Conservation (phyloP, 2,113 vertebrate species). For the Saguinus midas region DNA sequence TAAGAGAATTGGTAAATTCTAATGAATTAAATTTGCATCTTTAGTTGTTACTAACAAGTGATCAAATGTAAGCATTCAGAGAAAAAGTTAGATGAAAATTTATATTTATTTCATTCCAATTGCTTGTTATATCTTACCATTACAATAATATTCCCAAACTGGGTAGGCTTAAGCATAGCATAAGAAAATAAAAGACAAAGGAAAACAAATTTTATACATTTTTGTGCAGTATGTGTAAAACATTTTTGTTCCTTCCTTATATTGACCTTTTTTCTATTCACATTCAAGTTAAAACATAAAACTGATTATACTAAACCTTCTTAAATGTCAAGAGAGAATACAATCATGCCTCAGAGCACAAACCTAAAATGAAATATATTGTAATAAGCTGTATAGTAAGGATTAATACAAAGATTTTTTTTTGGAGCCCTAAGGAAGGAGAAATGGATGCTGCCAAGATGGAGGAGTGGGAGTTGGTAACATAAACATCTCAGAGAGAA, state of each 20-base stretch:
- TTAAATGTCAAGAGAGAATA: conserved; percentile 46
- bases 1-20: not conserved
- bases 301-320: conserved; percentile 43
- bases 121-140: not conserved
- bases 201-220: not conserved
- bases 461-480: not conserved
- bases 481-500: not conserved
- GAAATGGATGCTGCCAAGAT: not conserved
- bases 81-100: not conserved
- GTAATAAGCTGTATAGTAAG: not conserved
- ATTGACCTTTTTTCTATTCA: conserved; percentile 6
- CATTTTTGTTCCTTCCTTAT: not conserved
- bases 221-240: not conserved
- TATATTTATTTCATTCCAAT: not conserved
- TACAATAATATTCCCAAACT: not conserved
- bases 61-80: not conserved
- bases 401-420: not conserved
- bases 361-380: conserved; percentile 27
- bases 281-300: conserved; percentile 49
- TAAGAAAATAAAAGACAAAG: not conserved
- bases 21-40: not conserved
- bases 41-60: not conserved
- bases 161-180: not conserved
- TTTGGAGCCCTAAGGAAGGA: not conserved
- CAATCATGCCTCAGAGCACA: not conserved